phyloP scores from a whole-genome alignment of 2,888 invertebrate genomes.

The Melitaea athalia region DNA sequence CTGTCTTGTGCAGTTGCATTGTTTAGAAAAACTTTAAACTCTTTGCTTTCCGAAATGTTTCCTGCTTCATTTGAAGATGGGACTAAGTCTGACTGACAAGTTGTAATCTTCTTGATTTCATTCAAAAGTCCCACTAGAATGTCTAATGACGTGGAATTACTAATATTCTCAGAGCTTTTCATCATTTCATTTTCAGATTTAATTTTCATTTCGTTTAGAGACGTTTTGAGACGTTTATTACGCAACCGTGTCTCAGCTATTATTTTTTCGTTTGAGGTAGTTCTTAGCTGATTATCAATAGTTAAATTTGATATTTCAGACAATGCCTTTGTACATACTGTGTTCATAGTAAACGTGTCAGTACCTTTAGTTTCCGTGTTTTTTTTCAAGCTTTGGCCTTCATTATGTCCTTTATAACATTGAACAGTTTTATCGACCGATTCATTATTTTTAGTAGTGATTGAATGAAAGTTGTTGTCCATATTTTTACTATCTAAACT shows the following conservation, averaged over 20 bases:
- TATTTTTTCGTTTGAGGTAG: background rate
- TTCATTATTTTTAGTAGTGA: background rate
- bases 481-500: conserved; percentile 11
- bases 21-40: conserved; percentile 51
- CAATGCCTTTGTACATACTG: background rate
- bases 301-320: background rate
- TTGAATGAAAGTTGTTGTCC: background rate
- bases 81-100: conserved; percentile 55
- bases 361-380: background rate
- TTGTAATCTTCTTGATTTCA: conserved; percentile 72
- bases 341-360: background rate
- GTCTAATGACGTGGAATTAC: conserved; percentile 66
- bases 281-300: background rate
- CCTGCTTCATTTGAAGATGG: conserved; percentile 34
- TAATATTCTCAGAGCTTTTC: conserved; percentile 44
- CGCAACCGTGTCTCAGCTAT: background rate
- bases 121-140: conserved; percentile 68
- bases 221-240: background rate
- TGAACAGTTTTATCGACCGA: background rate
- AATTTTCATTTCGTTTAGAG: background rate
- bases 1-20: conserved; percentile 45
- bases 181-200: conserved; percentile 4
- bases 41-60: conserved; percentile 37
- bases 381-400: background rate
- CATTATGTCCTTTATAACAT: conserved; percentile 1